A percentile compares a stretch with the other conserved stretches of the same genome.
phyloP scores from a whole-genome alignment of 2,113 vertebrate genomes.

The Diphyllodes magnificus region DNA sequence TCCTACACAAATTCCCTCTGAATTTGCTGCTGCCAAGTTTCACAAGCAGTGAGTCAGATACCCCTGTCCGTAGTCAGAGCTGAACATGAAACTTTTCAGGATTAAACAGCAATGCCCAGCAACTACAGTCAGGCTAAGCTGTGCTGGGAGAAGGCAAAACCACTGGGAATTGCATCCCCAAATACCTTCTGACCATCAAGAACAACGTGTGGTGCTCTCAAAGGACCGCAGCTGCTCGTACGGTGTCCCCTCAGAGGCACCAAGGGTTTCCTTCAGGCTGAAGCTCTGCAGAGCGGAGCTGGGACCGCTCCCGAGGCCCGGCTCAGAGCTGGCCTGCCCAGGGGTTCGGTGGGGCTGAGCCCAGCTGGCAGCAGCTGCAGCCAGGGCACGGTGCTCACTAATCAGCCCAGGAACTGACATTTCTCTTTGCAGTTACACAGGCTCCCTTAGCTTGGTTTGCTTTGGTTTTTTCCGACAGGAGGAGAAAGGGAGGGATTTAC shows the following conservation, averaged over 20 bases:
- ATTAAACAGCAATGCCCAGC: not conserved
- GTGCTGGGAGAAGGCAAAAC: not conserved
- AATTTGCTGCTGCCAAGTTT: not conserved
- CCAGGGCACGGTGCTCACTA: too few species aligned
- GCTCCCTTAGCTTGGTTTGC: not conserved
- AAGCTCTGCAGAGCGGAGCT: not conserved
- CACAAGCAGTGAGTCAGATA: not conserved
- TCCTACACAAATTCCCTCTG: not conserved
- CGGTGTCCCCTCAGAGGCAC: not conserved
- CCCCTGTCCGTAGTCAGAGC: not conserved
- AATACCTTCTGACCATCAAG: not conserved
- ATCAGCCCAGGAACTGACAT: fast-evolving
- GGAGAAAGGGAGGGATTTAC: not conserved
- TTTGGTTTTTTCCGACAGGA: not conserved
- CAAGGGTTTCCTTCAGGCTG: not conserved
- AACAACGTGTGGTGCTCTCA: fast-evolving
- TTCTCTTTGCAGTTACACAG: not conserved
- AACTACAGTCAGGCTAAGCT: not conserved
- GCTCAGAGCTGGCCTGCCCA: not conserved
- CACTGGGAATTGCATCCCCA: not conserved
- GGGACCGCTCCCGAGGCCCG: not conserved
- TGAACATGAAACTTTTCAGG: too few species aligned
- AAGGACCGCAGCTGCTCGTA: fast-evolving
- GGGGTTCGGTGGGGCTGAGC: not conserved
- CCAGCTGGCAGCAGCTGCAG: not conserved